Evolutionary conservation across 2,797 vertebrate species (phyloP).

Genomic region (Gallirallus australis): DNA sequence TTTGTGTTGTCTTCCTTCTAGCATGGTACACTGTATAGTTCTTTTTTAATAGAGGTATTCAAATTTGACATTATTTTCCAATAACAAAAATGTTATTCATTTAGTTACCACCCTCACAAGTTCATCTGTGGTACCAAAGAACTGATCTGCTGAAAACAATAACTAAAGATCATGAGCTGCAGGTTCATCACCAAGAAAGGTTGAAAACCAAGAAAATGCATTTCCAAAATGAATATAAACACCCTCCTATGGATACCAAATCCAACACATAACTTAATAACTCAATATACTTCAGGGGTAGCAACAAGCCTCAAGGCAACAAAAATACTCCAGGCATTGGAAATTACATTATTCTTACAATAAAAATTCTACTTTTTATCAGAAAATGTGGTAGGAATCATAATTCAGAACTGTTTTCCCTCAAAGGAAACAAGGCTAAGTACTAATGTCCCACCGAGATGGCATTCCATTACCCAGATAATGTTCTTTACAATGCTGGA

Average conservation of each 20-base stretch:
- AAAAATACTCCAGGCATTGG: not conserved
- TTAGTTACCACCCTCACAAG: constrained; percentile 11
- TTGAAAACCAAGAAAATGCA: constrained; percentile 3
- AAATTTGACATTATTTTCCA: not conserved
- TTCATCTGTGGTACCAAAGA: constrained; percentile 37
- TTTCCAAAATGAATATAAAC: constrained; percentile 53
- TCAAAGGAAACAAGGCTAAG: not conserved
- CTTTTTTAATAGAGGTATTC: constrained; percentile 16
- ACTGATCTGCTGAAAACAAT: constrained; percentile 28
- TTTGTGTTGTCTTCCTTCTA: not conserved
- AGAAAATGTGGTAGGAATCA: not conserved
- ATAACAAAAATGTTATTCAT: constrained; percentile 42
- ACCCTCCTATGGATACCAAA: not conserved
- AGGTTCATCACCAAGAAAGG: not conserved
- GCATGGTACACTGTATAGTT: not conserved
- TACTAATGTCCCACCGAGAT: not conserved
- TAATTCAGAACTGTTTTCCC: not conserved
- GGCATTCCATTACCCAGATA: not conserved
- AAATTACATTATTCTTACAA: not conserved
- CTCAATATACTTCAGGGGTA: not conserved
- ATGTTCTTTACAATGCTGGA: not conserved
- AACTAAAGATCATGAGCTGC: constrained; percentile 2
- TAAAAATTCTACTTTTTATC: not conserved
- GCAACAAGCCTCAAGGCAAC: not conserved
- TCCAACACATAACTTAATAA: not conserved